phyloP scores from a whole-genome alignment of 2,797 vertebrate genomes.

The Siniperca scherzeri region DNA sequence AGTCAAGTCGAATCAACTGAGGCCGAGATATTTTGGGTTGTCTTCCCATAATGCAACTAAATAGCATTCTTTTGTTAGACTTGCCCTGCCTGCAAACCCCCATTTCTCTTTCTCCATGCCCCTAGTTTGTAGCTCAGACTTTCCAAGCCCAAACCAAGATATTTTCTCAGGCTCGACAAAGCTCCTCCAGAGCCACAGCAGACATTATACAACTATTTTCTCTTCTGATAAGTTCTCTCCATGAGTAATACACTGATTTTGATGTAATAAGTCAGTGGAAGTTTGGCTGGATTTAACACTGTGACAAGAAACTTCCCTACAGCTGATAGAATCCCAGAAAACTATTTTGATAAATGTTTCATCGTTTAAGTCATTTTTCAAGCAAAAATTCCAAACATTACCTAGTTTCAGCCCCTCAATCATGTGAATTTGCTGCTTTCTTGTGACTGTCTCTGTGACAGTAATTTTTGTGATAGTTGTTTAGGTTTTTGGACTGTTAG shows the following conservation, averaged over 20 bases:
- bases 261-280: neutral
- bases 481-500: neutral
- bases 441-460: neutral
- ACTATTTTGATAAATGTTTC: neutral
- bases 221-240: neutral
- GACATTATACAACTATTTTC: slow-evolving; percentile 5
- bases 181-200: slow-evolving; percentile 1
- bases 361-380: neutral
- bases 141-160: neutral
- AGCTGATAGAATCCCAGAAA: neutral
- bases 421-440: too few species aligned
- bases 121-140: neutral
- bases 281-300: neutral
- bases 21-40: neutral
- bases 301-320: neutral
- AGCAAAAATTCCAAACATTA: neutral
- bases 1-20: neutral
- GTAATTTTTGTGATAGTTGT: neutral
- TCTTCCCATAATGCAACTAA: neutral
- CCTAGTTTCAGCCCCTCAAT: neutral
- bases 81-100: neutral
- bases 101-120: neutral
- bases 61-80: slow-evolving; percentile 4
- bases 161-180: slow-evolving; percentile 16
- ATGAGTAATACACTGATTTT: neutral